A percentile compares a stretch with the other conserved stretches of the same genome.
These are phyloP conservation scores for Psammodynastes pulverulentus DNA, from an alignment of 2,113 vertebrate genomes.

Conservation along the genomic window DNA sequence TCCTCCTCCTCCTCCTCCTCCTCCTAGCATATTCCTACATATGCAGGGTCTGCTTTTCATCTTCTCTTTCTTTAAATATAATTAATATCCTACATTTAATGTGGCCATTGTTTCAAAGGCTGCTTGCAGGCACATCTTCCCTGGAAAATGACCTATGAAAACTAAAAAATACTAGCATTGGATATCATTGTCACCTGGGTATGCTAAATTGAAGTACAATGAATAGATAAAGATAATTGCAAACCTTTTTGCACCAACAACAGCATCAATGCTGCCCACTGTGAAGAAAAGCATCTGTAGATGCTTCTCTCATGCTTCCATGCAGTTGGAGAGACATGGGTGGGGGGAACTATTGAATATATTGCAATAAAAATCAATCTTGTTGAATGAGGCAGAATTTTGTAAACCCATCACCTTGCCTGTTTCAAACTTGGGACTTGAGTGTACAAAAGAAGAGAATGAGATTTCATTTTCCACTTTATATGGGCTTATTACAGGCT, in stretches of 20 bases:
- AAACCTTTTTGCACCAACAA: background rate
- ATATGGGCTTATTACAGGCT: background rate
- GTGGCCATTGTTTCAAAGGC: background rate
- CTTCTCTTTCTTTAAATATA: background rate
- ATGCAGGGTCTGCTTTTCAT: background rate
- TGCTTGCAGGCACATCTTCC: background rate
- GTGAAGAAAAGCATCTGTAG: background rate
- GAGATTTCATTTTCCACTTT: background rate
- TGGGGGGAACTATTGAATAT: background rate
- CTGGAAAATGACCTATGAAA: background rate
- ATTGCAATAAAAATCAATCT: background rate
- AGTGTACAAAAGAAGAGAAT: background rate
- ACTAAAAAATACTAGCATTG: background rate
- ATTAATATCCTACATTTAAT: background rate
- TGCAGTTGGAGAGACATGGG: background rate
- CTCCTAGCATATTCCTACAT: no score
- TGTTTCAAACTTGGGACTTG: background rate
- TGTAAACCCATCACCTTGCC: background rate
- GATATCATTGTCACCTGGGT: background rate
- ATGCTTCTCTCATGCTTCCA: rapidly evolving
- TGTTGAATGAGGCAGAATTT: background rate
- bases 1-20: no score
- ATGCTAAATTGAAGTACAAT: background rate
- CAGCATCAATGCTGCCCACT: conserved; percentile 2
- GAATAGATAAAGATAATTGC: background rate